phyloP scores from a whole-genome alignment of 2,797 vertebrate species.

The Rhynchotus rufescens region DNA sequence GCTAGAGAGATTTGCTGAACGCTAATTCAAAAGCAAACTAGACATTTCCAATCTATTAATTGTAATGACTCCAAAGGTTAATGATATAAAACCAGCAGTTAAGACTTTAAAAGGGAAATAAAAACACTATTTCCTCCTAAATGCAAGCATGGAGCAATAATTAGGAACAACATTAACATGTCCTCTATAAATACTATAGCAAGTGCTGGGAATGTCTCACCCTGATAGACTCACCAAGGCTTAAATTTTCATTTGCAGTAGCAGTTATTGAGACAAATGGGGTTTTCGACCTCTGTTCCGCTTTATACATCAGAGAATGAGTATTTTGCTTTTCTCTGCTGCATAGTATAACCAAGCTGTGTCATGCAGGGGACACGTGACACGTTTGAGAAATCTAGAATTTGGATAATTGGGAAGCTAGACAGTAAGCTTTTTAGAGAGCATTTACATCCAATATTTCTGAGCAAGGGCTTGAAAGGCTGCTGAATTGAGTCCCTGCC shows the following conservation, averaged over 20 bases:
- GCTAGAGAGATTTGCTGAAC: not conserved
- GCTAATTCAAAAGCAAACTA: not conserved
- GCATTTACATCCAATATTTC: not conserved
- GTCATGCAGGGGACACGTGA: not conserved
- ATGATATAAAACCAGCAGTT: not conserved
- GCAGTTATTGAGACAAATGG: conserved; percentile 29
- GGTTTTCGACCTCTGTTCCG: not conserved
- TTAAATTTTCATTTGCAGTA: conserved; percentile 28
- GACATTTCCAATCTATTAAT: not conserved
- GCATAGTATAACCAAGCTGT: not conserved
- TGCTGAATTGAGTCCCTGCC: not conserved
- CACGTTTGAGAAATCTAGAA: conserved; percentile 7
- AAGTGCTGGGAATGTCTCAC: not conserved
- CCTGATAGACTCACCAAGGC: not conserved
- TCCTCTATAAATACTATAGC: conserved; percentile 6
- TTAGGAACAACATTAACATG: not conserved
- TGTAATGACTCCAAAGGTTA: conserved; percentile 24
- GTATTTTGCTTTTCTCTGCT: not conserved
- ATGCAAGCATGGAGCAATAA: not conserved
- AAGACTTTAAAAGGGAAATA: conserved; percentile 17
- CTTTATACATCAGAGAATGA: not conserved
- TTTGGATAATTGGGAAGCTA: not conserved
- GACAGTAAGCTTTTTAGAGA: not conserved
- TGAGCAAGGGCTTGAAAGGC: not conserved
- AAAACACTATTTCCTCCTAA: not conserved